Evolutionary conservation across 1,140 invertebrate genomes (phyloP).

Genomic region (Cydia strobilella): DNA sequence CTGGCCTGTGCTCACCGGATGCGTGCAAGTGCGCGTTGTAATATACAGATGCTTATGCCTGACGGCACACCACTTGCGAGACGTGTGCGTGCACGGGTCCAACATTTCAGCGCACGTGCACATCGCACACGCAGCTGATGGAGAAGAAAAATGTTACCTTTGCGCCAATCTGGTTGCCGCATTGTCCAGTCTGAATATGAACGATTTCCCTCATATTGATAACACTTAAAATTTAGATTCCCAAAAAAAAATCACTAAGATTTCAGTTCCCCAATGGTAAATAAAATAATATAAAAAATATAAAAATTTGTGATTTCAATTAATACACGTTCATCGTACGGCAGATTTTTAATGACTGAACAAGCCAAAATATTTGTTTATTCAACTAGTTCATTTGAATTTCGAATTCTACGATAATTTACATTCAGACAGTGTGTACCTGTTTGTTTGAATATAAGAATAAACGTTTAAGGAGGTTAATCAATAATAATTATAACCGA

Average conservation of each 20-base stretch:
- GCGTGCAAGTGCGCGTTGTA: no score
- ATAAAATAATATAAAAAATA: neutral
- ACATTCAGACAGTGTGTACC: neutral
- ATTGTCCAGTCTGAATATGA: slow-evolving; percentile 88
- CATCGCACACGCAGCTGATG: no score
- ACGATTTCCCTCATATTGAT: slow-evolving; percentile 89
- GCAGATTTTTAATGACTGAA: slow-evolving; percentile 13
- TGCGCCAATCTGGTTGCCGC: slow-evolving; percentile 88
- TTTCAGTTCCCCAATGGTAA: slow-evolving; percentile 8
- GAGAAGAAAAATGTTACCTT: slow-evolving; percentile 61
- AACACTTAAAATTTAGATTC: neutral
- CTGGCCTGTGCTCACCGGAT: no score
- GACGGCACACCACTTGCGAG: no score
- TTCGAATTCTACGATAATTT: neutral
- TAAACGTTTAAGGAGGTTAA: no score
- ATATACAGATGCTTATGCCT: no score
- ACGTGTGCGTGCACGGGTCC: no score
- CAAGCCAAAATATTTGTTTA: neutral
- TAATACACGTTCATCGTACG: slow-evolving; percentile 15
- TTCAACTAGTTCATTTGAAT: neutral
- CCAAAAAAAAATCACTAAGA: neutral
- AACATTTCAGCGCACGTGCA: no score
- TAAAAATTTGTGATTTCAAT: neutral
- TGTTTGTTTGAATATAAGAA: neutral
- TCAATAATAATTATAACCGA: no score